These are phyloP conservation scores for Ceratina calcarata DNA, from an alignment of 1,140 invertebrate genomes.

Conservation along the genomic window DNA sequence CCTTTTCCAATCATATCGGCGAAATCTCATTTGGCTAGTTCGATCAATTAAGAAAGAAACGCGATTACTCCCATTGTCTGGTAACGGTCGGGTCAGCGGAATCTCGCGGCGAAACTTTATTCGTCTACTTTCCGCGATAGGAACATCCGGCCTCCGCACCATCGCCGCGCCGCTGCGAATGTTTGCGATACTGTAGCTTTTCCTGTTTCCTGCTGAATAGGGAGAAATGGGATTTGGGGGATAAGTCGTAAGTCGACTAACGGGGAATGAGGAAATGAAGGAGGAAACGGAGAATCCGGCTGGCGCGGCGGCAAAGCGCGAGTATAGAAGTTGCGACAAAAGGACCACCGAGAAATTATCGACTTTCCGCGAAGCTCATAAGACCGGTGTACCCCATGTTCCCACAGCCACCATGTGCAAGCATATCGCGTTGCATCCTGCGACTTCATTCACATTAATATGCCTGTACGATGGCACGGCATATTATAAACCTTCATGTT, in stretches of 20 bases:
- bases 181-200: conserved; percentile 47
- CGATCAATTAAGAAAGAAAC: conserved; percentile 1
- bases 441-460: no score
- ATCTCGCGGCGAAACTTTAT: conserved; percentile 40
- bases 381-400: conserved; percentile 3
- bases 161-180: conserved; percentile 15
- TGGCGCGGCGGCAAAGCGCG: conserved; percentile 2
- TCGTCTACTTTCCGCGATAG: conserved; percentile 31
- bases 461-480: no score
- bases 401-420: no score
- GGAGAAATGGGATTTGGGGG: conserved; percentile 55
- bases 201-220: conserved; percentile 55
- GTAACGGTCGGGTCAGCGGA: conserved; percentile 6
- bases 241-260: conserved; percentile 62
- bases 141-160: conserved; percentile 7
- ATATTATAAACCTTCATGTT: no score
- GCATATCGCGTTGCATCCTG: no score
- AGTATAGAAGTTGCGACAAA: conserved; percentile 36
- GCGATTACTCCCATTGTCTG: background rate
- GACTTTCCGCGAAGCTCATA: conserved; percentile 12
- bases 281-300: background rate
- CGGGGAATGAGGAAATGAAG: conserved; percentile 43
- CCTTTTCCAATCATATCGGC: background rate
- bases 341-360: conserved; percentile 48
- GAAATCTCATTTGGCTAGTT: background rate